Percentiles rank a stretch among this genome's conserved stretches.
phyloP scores from a whole-genome alignment of 2,113 vertebrate genomes.

The Semicossyphus pulcher region DNA sequence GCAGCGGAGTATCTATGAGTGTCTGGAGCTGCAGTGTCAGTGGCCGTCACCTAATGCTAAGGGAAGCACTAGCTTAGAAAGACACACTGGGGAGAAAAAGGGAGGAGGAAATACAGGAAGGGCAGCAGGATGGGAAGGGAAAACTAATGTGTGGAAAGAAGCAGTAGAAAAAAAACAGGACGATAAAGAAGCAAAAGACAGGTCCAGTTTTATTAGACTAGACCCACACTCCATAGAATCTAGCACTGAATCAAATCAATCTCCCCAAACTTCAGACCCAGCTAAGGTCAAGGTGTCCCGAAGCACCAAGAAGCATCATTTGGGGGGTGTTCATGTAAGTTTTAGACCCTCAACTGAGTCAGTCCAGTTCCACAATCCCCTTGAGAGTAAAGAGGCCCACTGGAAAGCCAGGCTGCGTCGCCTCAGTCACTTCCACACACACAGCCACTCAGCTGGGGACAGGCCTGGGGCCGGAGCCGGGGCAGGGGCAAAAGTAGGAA shows the following conservation, averaged over 20 bases:
- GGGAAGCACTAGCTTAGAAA: slow-evolving; percentile 60
- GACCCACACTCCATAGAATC: slow-evolving; percentile 81
- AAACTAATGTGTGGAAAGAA: slow-evolving; percentile 56
- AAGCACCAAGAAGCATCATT: slow-evolving; percentile 86
- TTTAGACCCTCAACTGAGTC: slow-evolving; percentile 97
- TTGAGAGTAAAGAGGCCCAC: slow-evolving; percentile 95
- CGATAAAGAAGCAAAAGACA: slow-evolving; percentile 79
- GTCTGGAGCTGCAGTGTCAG: slow-evolving; percentile 80
- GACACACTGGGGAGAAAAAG: slow-evolving; percentile 49
- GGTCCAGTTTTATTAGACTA: slow-evolving; percentile 83
- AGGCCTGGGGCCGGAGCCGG: slow-evolving; percentile 80
- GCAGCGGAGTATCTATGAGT: slow-evolving; percentile 82
- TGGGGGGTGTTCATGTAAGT: slow-evolving; percentile 90
- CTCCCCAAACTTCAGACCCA: slow-evolving; percentile 70
- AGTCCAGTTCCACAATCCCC: slow-evolving; percentile 95
- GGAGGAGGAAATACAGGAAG: slow-evolving; percentile 41
- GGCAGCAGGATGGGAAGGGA: slow-evolving; percentile 51
- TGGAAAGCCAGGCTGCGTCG: slow-evolving; percentile 96
- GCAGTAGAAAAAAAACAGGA: slow-evolving; percentile 42
- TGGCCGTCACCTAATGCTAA: slow-evolving; percentile 63
- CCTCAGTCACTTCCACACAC: slow-evolving; percentile 91
- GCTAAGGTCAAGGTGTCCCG: slow-evolving; percentile 88
- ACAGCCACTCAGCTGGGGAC: slow-evolving; percentile 82
- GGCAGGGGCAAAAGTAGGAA: slow-evolving; percentile 69
- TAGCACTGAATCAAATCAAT: slow-evolving; percentile 73